Evolutionary conservation across 1,140 invertebrate species (phyloP).

Genomic region (Harlomillsia oculata): DNA sequence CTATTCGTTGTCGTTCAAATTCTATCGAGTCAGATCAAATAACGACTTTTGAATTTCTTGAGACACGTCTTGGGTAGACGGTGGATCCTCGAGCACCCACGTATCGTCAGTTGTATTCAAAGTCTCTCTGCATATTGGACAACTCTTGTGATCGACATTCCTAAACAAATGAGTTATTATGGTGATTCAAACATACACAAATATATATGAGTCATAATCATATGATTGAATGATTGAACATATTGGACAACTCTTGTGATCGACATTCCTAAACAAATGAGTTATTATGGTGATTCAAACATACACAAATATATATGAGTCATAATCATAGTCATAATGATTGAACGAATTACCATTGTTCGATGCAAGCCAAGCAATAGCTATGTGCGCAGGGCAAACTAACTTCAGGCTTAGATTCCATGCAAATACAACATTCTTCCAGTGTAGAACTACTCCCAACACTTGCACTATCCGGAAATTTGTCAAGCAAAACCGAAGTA

Average conservation of each 20-base stretch:
- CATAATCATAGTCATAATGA: too few species aligned
- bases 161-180: constrained; percentile 41
- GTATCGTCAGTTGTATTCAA: constrained; percentile 53
- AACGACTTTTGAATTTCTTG: constrained; percentile 48
- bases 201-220: too few species aligned
- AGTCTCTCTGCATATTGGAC: constrained; percentile 55
- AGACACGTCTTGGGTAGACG: constrained; percentile 51
- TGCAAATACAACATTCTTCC: constrained; percentile 59
- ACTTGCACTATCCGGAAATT: constrained; percentile 23
- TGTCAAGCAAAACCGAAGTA: constrained; percentile 39
- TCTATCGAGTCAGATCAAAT: constrained; percentile 38
- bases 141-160: constrained; percentile 56
- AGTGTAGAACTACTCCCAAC: constrained; percentile 27
- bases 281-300: too few species aligned
- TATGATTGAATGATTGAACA: too few species aligned
- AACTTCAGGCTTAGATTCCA: constrained; percentile 55
- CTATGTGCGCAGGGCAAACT: constrained; percentile 56
- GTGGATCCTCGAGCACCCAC: constrained; percentile 54
- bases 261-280: constrained; percentile 49
- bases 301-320: too few species aligned
- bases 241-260: constrained; percentile 57
- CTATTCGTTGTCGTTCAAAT: neutral
- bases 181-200: too few species aligned
- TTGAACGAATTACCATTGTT: constrained; percentile 50
- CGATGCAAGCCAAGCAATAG: constrained; percentile 58